Conservation (phyloP, 2,888 invertebrate genomes). For the Cloeon dipterum region DNA sequence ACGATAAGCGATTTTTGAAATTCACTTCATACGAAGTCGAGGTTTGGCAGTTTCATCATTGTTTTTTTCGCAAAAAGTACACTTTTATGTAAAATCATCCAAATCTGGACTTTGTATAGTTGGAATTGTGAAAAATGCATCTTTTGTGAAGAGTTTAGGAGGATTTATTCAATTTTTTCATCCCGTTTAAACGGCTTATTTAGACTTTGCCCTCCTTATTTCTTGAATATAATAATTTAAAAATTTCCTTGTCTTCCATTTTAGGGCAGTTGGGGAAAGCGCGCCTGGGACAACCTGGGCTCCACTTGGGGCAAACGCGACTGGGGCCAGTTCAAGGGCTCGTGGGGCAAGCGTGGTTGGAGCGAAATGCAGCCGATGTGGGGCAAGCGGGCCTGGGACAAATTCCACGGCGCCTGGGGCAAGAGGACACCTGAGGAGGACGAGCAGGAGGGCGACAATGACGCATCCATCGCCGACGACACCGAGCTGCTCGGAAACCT, state of each 20-base stretch:
- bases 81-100: too few relatives aligned
- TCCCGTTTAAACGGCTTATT: too few relatives aligned
- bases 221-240: neutral
- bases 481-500: neutral
- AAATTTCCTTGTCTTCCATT: neutral
- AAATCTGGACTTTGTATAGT: too few relatives aligned
- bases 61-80: too few relatives aligned
- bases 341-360: constrained; percentile 8
- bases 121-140: too few relatives aligned
- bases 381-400: constrained; percentile 19
- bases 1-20: too few relatives aligned
- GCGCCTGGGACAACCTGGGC: constrained; percentile 33
- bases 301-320: constrained; percentile 22
- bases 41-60: too few relatives aligned
- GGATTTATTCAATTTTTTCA: too few relatives aligned
- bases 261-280: constrained; percentile 25
- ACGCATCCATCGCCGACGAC: neutral
- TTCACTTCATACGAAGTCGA: too few relatives aligned
- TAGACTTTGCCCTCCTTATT: too few relatives aligned
- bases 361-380: constrained; percentile 10
- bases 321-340: constrained; percentile 7
- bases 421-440: constrained; percentile 8
- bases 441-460: neutral
- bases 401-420: constrained; percentile 13
- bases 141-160: too few relatives aligned